Evolutionary conservation across 1,140 invertebrate genomes (phyloP).

Genomic region (Trachymyrmex septentrionalis): DNA sequence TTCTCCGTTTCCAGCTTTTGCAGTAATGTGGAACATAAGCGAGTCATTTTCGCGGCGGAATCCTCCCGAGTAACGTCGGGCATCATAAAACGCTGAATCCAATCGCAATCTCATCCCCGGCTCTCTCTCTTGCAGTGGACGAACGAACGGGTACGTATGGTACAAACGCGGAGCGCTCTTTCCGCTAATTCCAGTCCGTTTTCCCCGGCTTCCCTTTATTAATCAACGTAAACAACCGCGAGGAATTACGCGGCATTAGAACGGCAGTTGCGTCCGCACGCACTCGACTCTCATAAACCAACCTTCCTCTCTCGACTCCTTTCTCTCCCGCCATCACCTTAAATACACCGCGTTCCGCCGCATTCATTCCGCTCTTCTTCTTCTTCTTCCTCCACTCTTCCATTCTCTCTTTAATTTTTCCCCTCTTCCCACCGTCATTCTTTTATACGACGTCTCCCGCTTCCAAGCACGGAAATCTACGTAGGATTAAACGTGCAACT

Average conservation of each 20-base stretch:
- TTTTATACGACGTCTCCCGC: constrained; percentile 57
- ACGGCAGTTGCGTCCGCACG: constrained; percentile 52
- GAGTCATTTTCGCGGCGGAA: constrained; percentile 6
- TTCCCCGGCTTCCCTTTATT: constrained; percentile 44
- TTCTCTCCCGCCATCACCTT: no score
- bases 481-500: constrained; percentile 50
- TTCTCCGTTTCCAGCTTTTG: not conserved
- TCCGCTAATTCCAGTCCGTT: constrained; percentile 47
- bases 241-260: constrained; percentile 55
- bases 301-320: not conserved
- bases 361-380: no score
- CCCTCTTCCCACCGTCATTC: constrained; percentile 30
- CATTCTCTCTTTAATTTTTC: not conserved
- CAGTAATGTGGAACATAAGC: constrained; percentile 1
- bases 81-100: constrained; percentile 44
- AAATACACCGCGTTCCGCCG: no score
- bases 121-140: not conserved
- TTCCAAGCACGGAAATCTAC: constrained; percentile 54
- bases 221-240: constrained; percentile 59
- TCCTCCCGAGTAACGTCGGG: constrained; percentile 18
- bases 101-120: constrained; percentile 34
- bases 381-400: not conserved
- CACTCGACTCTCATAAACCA: constrained; percentile 39
- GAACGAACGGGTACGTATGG: not conserved
- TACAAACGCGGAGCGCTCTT: not conserved